A percentile compares a stretch with the other conserved stretches of the same genome.
Conservation (phyloP, 2,113 vertebrate genomes). For the Melospiza georgiana region DNA sequence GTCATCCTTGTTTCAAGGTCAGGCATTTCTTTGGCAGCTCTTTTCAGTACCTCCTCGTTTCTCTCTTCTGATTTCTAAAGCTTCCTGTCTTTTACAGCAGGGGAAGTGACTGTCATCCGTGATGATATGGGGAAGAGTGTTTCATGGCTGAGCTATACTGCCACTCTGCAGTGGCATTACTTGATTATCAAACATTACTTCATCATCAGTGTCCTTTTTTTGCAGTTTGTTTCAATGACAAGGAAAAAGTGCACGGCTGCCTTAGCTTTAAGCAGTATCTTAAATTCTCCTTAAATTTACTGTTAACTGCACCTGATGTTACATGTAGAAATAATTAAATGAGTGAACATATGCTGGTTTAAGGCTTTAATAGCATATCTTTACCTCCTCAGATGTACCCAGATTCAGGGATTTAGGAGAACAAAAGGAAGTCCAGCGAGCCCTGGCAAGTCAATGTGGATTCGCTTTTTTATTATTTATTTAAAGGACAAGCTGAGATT, state of each 20-base stretch:
- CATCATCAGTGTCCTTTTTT: neutral
- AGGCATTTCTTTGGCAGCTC: neutral
- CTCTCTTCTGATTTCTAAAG: neutral
- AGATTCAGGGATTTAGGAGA: neutral
- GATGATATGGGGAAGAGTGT: neutral
- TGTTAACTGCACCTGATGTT: neutral
- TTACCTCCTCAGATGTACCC: neutral
- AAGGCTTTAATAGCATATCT: neutral
- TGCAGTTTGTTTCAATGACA: neutral
- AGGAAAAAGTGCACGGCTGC: neutral
- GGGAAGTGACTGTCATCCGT: rapidly evolving
- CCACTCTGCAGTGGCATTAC: neutral
- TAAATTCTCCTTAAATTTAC: neutral
- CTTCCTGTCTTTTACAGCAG: neutral
- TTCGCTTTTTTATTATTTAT: neutral
- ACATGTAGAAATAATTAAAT: neutral
- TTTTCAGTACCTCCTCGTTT: neutral
- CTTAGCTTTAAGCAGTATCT: neutral
- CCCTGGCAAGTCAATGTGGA: neutral
- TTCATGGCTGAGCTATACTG: neutral
- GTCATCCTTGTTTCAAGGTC: neutral
- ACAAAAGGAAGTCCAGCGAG: neutral
- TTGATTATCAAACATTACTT: neutral
- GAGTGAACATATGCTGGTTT: neutral
- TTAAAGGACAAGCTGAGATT: neutral